Base-by-base conservation (phyloP, 2,113 vertebrate species). In the Tupaia chinensis region DNA sequence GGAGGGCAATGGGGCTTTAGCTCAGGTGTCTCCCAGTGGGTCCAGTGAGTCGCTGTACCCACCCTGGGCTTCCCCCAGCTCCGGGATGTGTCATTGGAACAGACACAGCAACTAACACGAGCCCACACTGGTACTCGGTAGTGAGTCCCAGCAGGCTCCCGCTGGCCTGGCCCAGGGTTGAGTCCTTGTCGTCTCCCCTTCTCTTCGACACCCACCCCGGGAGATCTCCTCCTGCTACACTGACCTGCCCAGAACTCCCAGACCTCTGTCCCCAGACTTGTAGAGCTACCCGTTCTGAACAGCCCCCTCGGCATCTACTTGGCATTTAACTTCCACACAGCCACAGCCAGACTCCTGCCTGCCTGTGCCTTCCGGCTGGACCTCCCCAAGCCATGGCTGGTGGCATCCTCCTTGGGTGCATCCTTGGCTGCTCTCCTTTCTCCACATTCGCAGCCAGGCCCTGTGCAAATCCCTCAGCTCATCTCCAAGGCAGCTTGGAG, bases 1-100 rank as follows among this genome's bases (percentile, higher is more conserved):
- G 27, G 56, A 11, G 56, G 23, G 9, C 25, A 4, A 15, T 3
- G 20, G 20, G 19, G 9, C 9, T 56, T 63, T 63, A 17, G 61
- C 61, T 68, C 65, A 27, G 83, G 4, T 63, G 0, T 44, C n/a
- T 69, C 25, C 44, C 29, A 0, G 11, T 2, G 44, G 80, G 29
- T 20, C 60, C 5, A 8, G 29, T 5, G 23, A 23, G 11, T 7
- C 44, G 16, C 70, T 17, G 17, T 29, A 13, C 61, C 60, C 63
- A 23, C 25, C 54, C 25, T 9, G 53, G 54, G 2, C 25, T 44
- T 11, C 9, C 29, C 22, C 44, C 14, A 9, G 32, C 17, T 53
- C 54, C 1, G 0, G 53, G 53, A 61, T 3, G 17, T 7, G 4
- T 69, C 1, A 20, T 9, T 34, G 29, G 34, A 34, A 29, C 0